phyloP scores from a whole-genome alignment of 1,140 invertebrate genomes.

The Aphis craccivora region DNA sequence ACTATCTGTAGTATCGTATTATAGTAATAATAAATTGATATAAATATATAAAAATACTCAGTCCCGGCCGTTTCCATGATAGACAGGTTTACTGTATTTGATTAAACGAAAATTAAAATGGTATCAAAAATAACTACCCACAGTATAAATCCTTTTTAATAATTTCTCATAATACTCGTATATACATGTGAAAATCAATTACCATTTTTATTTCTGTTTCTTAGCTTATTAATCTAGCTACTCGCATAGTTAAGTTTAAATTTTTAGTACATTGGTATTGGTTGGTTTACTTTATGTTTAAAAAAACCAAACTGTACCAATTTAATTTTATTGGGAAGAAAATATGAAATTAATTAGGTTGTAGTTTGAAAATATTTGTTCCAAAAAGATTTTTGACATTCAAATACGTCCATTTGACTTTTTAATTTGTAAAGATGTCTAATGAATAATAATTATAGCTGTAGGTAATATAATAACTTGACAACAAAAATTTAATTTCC shows the following conservation, averaged over 20 bases:
- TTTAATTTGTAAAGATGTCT: neutral
- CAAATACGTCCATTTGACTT: neutral
- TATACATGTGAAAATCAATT: neutral
- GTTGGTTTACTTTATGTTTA: neutral
- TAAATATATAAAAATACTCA: too few species aligned
- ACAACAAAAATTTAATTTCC: neutral
- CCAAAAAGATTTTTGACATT: neutral
- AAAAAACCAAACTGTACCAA: neutral
- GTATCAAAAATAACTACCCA: neutral
- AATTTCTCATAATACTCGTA: too few species aligned
- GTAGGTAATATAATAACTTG: neutral
- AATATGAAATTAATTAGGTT: neutral
- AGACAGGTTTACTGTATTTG: neutral
- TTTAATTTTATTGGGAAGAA: neutral
- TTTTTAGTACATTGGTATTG: neutral
- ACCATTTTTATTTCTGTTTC: neutral
- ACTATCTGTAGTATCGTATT: neutral
- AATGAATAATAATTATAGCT: neutral
- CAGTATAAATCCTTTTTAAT: neutral
- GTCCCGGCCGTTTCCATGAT: too few species aligned
- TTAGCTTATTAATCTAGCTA: neutral
- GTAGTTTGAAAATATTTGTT: conserved; percentile 16
- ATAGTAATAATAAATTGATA: neutral
- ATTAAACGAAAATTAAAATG: neutral
- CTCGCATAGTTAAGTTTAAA: neutral